Evolutionary conservation across 2,113 vertebrate genomes (phyloP), one percentile per base, ranked within the genome.

Genomic region (Ptychochromis oligacanthus): DNA sequence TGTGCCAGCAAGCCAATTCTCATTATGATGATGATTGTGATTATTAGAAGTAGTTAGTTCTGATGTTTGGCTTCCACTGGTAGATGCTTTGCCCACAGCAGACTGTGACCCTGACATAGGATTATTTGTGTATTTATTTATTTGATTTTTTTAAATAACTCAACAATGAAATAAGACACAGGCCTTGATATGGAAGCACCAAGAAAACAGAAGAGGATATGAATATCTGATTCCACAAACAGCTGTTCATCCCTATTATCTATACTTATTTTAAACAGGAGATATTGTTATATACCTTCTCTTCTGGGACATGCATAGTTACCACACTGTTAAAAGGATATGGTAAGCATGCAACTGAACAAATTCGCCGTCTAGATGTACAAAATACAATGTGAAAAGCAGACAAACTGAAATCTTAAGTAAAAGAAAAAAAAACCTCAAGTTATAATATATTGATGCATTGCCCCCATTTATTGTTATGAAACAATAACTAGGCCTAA

Each of bases 361-460:
- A 72, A 65, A 82, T 61, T 83, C 75, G 70, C 17, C 77, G 54
- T 40, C 22, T 17, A 52, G 22, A 81, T 22, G 56, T 8, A 72
- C 34, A 81, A 38, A 64, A 74, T 1, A 61, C 58, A 72, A 52
- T 10, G 0, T 31, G 52, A 34, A 61, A 61, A 54, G 77, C 61
- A 79, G 64, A 43, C 49, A 40, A 58, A 79, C 31, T n/a, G 2
- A 49, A 72, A 52, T 14, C n/a, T 55, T n/a, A 55, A 55, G 8
- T 4, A n/a, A n/a, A 55, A 4, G 20, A 9, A 79, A 76, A 80
- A 75, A 43, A 31, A 26, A 40, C 20, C 28, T 76, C 28, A 14
- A 54, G 24, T 75, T 88, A 78, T 82, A 58, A 78, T 67, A 84
- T 62, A 88, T 77, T 85, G 83, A 91, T 80, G 81, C 55, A 1